Conservation (phyloP, 2,797 vertebrate species). For the Odontamblyopus lacepedii region DNA sequence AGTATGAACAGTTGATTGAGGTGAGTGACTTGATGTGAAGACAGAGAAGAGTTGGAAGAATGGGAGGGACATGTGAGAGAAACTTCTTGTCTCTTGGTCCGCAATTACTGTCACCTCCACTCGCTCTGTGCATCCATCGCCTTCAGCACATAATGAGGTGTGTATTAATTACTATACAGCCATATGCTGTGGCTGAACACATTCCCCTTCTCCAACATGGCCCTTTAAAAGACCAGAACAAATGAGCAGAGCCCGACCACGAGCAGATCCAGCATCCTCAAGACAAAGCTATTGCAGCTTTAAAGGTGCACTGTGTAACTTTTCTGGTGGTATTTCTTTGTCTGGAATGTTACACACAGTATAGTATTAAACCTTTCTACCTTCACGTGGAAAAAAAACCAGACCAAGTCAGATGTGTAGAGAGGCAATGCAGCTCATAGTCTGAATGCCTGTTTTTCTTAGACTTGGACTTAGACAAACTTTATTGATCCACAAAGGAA, state of each 20-base stretch:
- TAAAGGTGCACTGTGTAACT: background rate
- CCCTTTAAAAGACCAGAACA: constrained; percentile 23
- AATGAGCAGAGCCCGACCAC: constrained; percentile 20
- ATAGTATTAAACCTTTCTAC: too few species aligned
- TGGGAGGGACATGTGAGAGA: constrained; percentile 13
- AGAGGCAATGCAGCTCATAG: too few species aligned
- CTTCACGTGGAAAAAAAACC: too few species aligned
- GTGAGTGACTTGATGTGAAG: constrained; percentile 26
- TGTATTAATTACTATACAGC: constrained; percentile 58
- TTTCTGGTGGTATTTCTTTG: too few species aligned
- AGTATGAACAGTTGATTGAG: constrained; percentile 56
- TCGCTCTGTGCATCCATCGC: constrained; percentile 47
- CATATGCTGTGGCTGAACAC: constrained; percentile 46
- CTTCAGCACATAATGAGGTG: constrained; percentile 57
- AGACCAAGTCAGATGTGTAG: too few species aligned
- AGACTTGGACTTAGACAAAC: too few species aligned
- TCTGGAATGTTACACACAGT: too few species aligned
- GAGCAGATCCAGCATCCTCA: constrained; percentile 1
- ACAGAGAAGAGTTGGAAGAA: constrained; percentile 21
- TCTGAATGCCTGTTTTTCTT: too few species aligned
- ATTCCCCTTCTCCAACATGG: constrained; percentile 11
- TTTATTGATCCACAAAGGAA: too few species aligned
- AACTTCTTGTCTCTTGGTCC: constrained; percentile 10
- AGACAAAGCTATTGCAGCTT: constrained; percentile 9
- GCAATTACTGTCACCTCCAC: constrained; percentile 42